Base-by-base conservation (phyloP, 2,113 vertebrate genomes). In the Etia nguti region DNA sequence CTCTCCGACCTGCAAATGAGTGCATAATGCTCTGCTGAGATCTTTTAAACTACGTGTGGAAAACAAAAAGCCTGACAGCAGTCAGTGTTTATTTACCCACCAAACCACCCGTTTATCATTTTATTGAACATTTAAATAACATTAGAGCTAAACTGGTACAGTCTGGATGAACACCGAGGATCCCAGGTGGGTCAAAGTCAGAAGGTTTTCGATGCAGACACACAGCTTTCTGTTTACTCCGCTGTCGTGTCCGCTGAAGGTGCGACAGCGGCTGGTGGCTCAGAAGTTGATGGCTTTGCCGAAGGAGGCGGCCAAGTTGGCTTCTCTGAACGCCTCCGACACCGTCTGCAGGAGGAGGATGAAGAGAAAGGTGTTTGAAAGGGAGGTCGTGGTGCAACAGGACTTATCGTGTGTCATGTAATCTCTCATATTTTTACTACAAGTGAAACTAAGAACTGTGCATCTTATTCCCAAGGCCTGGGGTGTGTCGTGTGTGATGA, bases 241-340 rank as follows among this genome's bases (percentile, higher is more conserved):
- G 73, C 93, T 90, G 86, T 83, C 91, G 89, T 77, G 59, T 95
- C 95, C 86, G 92, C 38, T 79, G 82, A 84, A 82, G 86, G 70
- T 59, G 83, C 48, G 54, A 86, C 89, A 89, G 10, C 75, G 93
- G 88, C 86, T 8, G 31, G 18, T 5, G 1, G 29, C 70, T 97
- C 93, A 99, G 94, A 99, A 99, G 96, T 99, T 99, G 95, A 99
- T 99, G 77, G 98, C 96, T 97, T 99, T 99, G 89, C 98, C 99
- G 81, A 98, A 99, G 52, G 98, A 98, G 11, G 98, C 99, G 50
- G 99, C 98, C 70, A 99, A 91, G 92, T 99, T 99, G 80, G 99
- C 99, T 98, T 99, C 99, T 96, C 98, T 97, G 96, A 99, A 99
- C 90, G 99, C 99, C 96, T 99, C 99, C 13, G 99, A 99, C 92